Conservation (phyloP, 2,797 vertebrate genomes). For the Crypturellus tataupa region DNA sequence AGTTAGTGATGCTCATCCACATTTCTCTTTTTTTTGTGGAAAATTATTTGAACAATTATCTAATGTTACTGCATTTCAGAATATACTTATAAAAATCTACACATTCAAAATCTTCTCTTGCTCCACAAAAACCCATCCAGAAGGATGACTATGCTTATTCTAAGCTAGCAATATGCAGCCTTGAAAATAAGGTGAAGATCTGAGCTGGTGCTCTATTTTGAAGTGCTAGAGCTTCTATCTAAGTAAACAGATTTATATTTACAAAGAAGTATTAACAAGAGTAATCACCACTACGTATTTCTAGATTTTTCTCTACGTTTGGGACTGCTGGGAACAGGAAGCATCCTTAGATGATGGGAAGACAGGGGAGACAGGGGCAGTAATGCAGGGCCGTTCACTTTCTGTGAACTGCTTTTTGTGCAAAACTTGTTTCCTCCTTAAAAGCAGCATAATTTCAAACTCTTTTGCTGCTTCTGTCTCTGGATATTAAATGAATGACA, state of each 20-base stretch:
- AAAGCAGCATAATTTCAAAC: neutral
- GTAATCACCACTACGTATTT: rapidly evolving
- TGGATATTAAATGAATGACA: neutral
- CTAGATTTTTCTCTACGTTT: neutral
- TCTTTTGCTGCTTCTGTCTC: neutral
- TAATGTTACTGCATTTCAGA: neutral
- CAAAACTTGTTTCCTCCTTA: neutral
- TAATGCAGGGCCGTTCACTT: neutral
- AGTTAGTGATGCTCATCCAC: neutral
- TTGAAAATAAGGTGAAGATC: neutral
- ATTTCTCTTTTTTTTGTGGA: neutral
- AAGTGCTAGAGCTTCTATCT: neutral
- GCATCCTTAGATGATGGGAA: neutral
- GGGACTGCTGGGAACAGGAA: neutral
- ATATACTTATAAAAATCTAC: neutral
- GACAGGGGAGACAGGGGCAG: neutral
- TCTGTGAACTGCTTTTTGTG: neutral
- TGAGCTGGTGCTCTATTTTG: neutral
- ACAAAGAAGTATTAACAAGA: neutral
- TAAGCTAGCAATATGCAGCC: neutral
- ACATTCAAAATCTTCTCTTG: neutral
- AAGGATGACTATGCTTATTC: rapidly evolving
- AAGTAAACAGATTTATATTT: neutral
- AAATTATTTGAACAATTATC: neutral
- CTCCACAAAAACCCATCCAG: neutral